A percentile compares a stretch with the other conserved stretches of the same genome.
phyloP scores from a whole-genome alignment of 2,888 invertebrate genomes.

The Trichopoda pennipes region DNA sequence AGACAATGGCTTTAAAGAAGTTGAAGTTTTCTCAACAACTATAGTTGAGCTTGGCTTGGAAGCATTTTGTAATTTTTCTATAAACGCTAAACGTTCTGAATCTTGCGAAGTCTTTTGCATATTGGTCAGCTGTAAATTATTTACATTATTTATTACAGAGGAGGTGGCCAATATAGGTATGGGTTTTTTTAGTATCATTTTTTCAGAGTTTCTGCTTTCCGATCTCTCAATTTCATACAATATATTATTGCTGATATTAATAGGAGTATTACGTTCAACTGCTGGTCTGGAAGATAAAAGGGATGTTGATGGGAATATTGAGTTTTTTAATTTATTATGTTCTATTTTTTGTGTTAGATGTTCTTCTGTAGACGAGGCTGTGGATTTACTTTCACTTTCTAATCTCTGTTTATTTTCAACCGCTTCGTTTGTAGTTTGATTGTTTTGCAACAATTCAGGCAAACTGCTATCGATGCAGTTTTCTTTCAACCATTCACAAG shows the following conservation, averaged over 20 bases:
- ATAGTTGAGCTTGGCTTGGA: constrained; percentile 28
- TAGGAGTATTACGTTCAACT: constrained; percentile 71
- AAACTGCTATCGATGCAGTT: constrained; percentile 77
- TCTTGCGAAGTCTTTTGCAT: constrained; percentile 24
- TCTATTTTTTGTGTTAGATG: constrained; percentile 30
- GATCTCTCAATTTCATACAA: constrained; percentile 77
- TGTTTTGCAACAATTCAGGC: constrained; percentile 72
- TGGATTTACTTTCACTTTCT: constrained; percentile 63
- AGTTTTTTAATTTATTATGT: constrained; percentile 39
- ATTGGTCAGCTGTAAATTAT: constrained; percentile 10
- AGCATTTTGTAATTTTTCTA: constrained; percentile 76
- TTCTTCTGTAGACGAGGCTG: constrained; percentile 32
- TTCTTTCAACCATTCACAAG: constrained; percentile 78
- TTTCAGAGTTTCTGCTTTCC: constrained; percentile 73
- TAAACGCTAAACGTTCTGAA: constrained; percentile 72
- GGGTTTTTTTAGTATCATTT: constrained; percentile 72
- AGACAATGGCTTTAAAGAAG: constrained; percentile 17
- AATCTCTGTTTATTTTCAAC: constrained; percentile 65
- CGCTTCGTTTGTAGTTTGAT: constrained; percentile 8
- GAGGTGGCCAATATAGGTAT: constrained; percentile 72
- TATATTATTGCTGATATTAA: constrained; percentile 75
- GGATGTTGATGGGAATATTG: constrained; percentile 34
- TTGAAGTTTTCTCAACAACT: neutral
- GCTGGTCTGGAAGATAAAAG: constrained; percentile 25
- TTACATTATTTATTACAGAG: constrained; percentile 18